phyloP scores from a whole-genome alignment of 2,797 vertebrate species.

The Melanotaenia nigrans region DNA sequence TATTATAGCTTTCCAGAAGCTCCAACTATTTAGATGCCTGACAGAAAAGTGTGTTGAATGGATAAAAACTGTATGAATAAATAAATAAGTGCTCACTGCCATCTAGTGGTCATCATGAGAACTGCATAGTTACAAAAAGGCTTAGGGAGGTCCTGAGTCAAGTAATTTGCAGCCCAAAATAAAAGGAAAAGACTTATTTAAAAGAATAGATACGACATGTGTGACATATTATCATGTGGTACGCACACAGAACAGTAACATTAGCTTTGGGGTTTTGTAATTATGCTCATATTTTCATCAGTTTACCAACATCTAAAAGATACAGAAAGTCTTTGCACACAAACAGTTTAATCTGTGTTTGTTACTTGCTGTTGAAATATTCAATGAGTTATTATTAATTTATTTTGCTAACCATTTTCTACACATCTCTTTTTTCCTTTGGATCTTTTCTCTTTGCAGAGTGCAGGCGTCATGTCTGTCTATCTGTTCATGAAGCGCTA shows the following conservation, averaged over 20 bases:
- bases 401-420: background rate
- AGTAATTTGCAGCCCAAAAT: background rate
- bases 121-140: background rate
- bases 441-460: slow-evolving; percentile 69
- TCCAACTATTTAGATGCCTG: too few relatives aligned
- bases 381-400: background rate
- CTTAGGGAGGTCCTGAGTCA: too few relatives aligned
- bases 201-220: too few relatives aligned
- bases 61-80: too few relatives aligned
- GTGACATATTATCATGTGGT: too few relatives aligned
- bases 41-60: too few relatives aligned
- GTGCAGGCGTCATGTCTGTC: slow-evolving; percentile 91
- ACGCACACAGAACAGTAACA: too few relatives aligned
- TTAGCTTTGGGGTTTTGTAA: too few relatives aligned
- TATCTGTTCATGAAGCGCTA: slow-evolving; percentile 92
- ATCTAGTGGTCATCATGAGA: slow-evolving; percentile 15
- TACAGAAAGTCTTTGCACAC: background rate
- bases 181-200: too few relatives aligned
- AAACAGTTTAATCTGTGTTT: background rate
- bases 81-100: background rate
- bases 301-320: background rate
- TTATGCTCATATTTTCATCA: background rate
- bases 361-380: background rate
- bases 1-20: too few relatives aligned
- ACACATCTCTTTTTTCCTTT: background rate